These are phyloP conservation scores for Tetragonisca angustula DNA, from an alignment of 2,888 invertebrate species.

Conservation along the genomic window DNA sequence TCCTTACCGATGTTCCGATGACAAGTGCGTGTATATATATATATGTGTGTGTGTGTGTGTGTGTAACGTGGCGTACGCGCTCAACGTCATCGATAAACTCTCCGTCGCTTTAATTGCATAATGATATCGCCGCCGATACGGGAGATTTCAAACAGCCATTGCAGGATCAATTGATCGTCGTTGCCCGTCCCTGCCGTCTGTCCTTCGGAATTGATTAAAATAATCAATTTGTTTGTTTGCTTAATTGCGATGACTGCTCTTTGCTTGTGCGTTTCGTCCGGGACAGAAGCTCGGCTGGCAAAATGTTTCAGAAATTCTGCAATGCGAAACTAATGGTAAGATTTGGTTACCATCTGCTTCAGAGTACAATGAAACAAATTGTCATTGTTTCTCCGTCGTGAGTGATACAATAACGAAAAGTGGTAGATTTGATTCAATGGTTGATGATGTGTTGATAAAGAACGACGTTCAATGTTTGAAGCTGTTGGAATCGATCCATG, in stretches of 20 bases:
- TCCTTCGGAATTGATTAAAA: background rate
- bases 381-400: too few relatives aligned
- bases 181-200: background rate
- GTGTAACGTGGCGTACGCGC: background rate
- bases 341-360: background rate
- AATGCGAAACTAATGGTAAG: fast-evolving
- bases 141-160: slow-evolving; percentile 7
- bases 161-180: background rate
- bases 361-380: background rate
- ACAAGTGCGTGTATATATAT: too few relatives aligned
- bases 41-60: too few relatives aligned
- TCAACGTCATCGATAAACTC: slow-evolving; percentile 30
- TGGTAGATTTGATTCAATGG: background rate
- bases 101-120: slow-evolving; percentile 16
- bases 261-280: too few relatives aligned
- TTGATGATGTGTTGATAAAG: too few relatives aligned
- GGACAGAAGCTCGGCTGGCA: background rate
- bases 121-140: slow-evolving; percentile 3
- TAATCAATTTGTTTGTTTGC: background rate
- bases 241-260: background rate
- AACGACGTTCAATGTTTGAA: too few relatives aligned
- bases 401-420: too few relatives aligned
- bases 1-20: background rate
- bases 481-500: too few relatives aligned
- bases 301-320: background rate